phyloP scores from a whole-genome alignment of 1,140 invertebrate genomes.

The Potamilus streckersoni region DNA sequence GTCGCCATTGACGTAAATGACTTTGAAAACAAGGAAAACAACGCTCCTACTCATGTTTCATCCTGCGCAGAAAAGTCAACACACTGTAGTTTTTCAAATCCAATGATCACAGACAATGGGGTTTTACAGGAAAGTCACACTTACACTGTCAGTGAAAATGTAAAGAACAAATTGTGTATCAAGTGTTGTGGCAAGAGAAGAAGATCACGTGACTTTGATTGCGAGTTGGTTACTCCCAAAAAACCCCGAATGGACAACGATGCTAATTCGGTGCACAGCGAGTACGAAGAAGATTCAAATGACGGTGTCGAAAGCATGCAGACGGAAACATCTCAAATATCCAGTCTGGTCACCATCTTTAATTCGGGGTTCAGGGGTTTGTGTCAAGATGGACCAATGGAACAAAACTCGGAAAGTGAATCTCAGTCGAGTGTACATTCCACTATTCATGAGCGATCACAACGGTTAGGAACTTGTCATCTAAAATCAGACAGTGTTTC shows the following conservation, averaged over 20 bases:
- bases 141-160: slow-evolving; percentile 33
- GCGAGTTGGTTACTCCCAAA: slow-evolving; percentile 33
- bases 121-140: slow-evolving; percentile 29
- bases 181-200: slow-evolving; percentile 33
- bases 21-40: slow-evolving; percentile 22
- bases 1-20: slow-evolving; percentile 19
- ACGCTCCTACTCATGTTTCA: slow-evolving; percentile 2
- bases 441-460: slow-evolving; percentile 26
- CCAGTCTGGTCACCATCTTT: slow-evolving; percentile 61
- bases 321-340: slow-evolving; percentile 54
- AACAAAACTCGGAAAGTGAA: slow-evolving; percentile 15
- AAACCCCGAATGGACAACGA: slow-evolving; percentile 32
- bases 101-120: too few relatives aligned
- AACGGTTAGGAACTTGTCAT: slow-evolving; percentile 17
- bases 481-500: slow-evolving; percentile 29
- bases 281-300: slow-evolving; percentile 28
- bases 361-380: slow-evolving; percentile 58
- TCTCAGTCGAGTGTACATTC: slow-evolving; percentile 17
- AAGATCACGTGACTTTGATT: slow-evolving; percentile 20
- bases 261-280: slow-evolving; percentile 22
- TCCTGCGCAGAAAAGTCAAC: slow-evolving; percentile 26
- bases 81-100: slow-evolving; percentile 14
- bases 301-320: slow-evolving; percentile 46
- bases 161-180: slow-evolving; percentile 28
- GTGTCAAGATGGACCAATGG: slow-evolving; percentile 11